phyloP scores from a whole-genome alignment of 2,113 vertebrate species.

The Dendrocopos noguchii region DNA sequence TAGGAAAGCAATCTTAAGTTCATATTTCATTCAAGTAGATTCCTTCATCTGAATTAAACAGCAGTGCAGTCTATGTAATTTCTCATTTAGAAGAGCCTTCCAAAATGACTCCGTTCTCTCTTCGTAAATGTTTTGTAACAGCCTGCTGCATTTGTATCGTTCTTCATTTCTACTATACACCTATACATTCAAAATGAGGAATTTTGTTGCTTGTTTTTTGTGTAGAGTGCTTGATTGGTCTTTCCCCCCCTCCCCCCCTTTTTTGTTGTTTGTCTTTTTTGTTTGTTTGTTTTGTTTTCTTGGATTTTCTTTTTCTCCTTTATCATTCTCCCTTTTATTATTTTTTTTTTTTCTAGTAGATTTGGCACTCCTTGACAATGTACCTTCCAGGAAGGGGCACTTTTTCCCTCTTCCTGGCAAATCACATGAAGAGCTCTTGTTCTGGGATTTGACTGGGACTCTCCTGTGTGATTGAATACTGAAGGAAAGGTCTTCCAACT shows the following conservation, averaged over 20 bases:
- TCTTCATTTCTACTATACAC: neutral
- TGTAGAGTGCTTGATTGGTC: too few relatives aligned
- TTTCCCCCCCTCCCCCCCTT: too few relatives aligned
- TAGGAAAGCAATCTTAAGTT: neutral
- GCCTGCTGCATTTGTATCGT: neutral
- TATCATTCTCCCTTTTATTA: neutral
- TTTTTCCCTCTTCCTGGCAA: neutral
- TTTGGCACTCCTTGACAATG: neutral
- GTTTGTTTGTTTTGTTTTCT: too few relatives aligned
- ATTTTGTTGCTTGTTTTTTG: neutral
- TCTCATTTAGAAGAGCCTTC: neutral
- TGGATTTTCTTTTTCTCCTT: neutral
- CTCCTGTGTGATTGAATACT: neutral
- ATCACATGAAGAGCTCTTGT: neutral
- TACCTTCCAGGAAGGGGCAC: neutral
- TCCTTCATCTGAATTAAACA: neutral
- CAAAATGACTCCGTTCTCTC: neutral
- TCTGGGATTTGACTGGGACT: neutral
- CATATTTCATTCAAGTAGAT: neutral
- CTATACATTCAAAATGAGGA: neutral
- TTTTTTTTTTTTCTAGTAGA: neutral
- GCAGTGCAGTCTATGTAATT: neutral
- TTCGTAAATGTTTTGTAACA: neutral
- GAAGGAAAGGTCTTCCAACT: neutral
- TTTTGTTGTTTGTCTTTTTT: too few relatives aligned